These are phyloP conservation scores for Muscicapa adusta DNA, from an alignment of 2,113 vertebrate genomes.

Conservation along the genomic window DNA sequence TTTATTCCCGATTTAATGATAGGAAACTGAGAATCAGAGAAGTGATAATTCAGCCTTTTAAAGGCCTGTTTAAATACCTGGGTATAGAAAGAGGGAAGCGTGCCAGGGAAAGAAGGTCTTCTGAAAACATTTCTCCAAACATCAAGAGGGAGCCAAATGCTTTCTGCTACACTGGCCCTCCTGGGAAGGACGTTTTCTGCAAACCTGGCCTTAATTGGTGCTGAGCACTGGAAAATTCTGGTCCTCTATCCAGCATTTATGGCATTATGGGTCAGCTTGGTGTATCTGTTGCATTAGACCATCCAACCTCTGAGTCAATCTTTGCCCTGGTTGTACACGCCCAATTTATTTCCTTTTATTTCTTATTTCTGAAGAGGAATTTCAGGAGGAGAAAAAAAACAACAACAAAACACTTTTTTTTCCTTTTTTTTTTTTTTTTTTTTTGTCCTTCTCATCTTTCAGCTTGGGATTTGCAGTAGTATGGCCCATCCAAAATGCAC, in stretches of 20 bases:
- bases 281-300: not conserved
- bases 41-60: not conserved
- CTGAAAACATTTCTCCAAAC: slow-evolving; percentile 44
- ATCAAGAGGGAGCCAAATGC: slow-evolving; percentile 35
- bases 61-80: slow-evolving; percentile 1
- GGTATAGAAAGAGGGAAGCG: not conserved
- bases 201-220: slow-evolving; percentile 49
- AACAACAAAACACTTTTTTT: not conserved
- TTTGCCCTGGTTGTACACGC: not conserved
- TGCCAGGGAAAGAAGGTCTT: slow-evolving; percentile 20
- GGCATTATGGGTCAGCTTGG: not conserved
- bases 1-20: not conserved
- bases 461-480: not conserved
- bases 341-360: slow-evolving; percentile 1
- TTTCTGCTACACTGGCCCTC: slow-evolving; percentile 17
- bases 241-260: not conserved
- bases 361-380: slow-evolving; percentile 4
- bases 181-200: slow-evolving; percentile 28
- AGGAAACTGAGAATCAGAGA: not conserved
- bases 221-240: slow-evolving; percentile 40
- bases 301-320: not conserved
- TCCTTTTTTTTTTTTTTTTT: not conserved
- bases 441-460: not conserved
- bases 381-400: not conserved
- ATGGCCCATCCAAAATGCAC: slow-evolving; percentile 33